phyloP scores from a whole-genome alignment of 2,888 invertebrate species.

The Pseudococcus viburni region DNA sequence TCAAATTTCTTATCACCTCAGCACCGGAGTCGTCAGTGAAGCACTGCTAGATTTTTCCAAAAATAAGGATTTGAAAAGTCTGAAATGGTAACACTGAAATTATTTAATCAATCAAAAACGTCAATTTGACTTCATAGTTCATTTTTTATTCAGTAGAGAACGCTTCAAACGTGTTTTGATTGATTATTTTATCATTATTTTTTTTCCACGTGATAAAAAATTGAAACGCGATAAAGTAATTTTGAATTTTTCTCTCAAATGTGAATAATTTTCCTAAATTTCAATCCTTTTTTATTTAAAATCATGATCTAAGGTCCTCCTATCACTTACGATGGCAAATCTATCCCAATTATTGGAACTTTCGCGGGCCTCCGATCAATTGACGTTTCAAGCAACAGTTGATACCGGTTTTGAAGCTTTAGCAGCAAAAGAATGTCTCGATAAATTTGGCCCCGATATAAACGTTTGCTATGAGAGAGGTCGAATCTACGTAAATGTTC shows the following conservation, averaged over 20 bases:
- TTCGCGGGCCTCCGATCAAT: constrained; percentile 53
- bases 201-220: neutral
- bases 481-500: constrained; percentile 69
- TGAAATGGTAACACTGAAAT: neutral
- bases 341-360: neutral
- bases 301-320: neutral
- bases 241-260: neutral
- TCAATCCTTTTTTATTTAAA: neutral
- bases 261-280: neutral
- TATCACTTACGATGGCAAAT: neutral
- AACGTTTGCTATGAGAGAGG: constrained; percentile 68
- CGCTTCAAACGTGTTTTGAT: neutral
- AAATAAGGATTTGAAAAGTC: neutral
- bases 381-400: constrained; percentile 69
- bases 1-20: neutral
- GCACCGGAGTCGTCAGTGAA: no score
- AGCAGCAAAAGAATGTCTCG: constrained; percentile 67
- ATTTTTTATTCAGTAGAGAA: neutral
- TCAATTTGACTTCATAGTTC: neutral
- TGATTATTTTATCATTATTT: neutral
- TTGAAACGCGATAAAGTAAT: neutral
- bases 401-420: constrained; percentile 69
- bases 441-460: constrained; percentile 68
- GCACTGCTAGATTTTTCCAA: no score
- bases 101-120: neutral